phyloP scores from a whole-genome alignment of 2,797 vertebrate species.

The Odontamblyopus rebecca region DNA sequence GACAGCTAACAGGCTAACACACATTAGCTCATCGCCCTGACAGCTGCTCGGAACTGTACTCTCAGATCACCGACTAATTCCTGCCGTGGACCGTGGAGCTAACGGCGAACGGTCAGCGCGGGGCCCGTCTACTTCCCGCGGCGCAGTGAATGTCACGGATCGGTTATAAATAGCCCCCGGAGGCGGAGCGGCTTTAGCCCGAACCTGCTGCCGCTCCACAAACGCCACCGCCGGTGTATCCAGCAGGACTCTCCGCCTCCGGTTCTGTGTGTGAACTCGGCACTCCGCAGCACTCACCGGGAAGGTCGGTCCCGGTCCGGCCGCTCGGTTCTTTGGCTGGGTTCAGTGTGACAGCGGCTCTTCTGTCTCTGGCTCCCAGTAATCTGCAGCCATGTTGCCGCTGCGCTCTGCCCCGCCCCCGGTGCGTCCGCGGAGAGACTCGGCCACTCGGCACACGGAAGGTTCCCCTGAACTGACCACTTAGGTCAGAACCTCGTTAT shows the following conservation, averaged over 20 bases:
- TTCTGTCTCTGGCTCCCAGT: constrained; percentile 67
- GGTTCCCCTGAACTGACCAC: not conserved
- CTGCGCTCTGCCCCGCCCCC: constrained; percentile 37
- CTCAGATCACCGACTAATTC: constrained; percentile 7
- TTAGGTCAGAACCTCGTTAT: too few species aligned
- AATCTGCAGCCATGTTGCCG: constrained; percentile 80
- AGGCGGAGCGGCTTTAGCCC: constrained; percentile 31
- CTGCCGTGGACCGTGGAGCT: not conserved
- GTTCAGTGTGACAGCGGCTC: constrained; percentile 42
- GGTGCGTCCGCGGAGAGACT: constrained; percentile 31
- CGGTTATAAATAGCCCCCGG: constrained; percentile 46
- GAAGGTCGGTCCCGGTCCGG: constrained; percentile 48
- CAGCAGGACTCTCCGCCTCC: not conserved
- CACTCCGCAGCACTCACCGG: constrained; percentile 55
- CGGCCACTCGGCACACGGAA: constrained; percentile 9
- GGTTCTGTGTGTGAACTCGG: not conserved
- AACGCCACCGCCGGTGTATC: constrained; percentile 6
- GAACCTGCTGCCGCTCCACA: constrained; percentile 15
- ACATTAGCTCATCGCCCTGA: constrained; percentile 10
- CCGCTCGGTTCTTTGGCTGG: constrained; percentile 60
- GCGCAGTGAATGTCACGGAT: constrained; percentile 30
- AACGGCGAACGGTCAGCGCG: constrained; percentile 1
- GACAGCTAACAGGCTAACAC: constrained; percentile 11
- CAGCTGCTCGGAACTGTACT: constrained; percentile 3
- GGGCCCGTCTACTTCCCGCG: constrained; percentile 53